Evolutionary conservation across 2,797 vertebrate species (phyloP), one percentile per base, ranked within the genome.

Genomic region (Cryptoblepharus egeriae): DNA sequence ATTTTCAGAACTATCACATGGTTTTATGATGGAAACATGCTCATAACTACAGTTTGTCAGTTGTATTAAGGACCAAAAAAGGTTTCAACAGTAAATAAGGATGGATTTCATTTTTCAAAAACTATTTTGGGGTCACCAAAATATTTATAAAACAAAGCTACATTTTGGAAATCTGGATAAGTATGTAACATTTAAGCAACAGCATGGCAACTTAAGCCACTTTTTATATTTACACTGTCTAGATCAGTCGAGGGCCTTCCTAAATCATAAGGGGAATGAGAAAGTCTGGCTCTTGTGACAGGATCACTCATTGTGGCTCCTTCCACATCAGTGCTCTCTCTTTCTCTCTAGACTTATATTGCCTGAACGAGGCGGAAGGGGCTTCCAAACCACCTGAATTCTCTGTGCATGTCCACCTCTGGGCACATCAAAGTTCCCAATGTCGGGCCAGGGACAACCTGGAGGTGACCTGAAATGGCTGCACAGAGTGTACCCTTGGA

Each of bases 31-130:
- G 30, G 28, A 55, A 37, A 37, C 77, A 64, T 26, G 6, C 35
- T 85, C 30, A 80, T 8, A 12, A 83, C 3, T 52, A 85, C 71
- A 85, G 80, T 45, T 63, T 52, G 84, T 35, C 20, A 37, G 1
- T 3, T 81, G 26, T n/a, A 6, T 76, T 55, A 81, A 81, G 3
- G 52, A 32, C 20, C n/a, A 74, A 45, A 42, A 0, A 61, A n/a
- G 24, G n/a, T 75, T 64, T 64, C 68, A 55, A 71, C 45, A 65
- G 6, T 9, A 49, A 49, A n/a, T n/a, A n/a, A 49, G 45, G 45
- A 49, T 49, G 45, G 11, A 49, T 49, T 49, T 49, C 45, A 49
- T 42, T 49, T 49, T 8, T 8, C 9, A 49, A 49, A 49, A 49
- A 49, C n/a, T n/a, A n/a, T n/a, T n/a, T n/a, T n/a, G n/a, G n/a